Evolutionary conservation across 2,797 vertebrate genomes (phyloP).

Genomic region (Rhinoraja longicauda): DNA sequence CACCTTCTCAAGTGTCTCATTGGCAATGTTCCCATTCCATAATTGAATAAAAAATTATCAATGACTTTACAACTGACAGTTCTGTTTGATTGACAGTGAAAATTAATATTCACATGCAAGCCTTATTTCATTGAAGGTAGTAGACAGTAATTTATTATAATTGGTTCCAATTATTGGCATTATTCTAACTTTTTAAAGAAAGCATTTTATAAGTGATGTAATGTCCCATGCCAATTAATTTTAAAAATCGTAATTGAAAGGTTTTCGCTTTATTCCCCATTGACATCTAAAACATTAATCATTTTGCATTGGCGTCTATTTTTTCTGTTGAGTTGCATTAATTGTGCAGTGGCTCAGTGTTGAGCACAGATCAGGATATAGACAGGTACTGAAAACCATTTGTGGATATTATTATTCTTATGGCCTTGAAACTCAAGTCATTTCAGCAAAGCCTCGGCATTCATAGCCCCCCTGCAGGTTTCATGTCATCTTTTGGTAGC

Average conservation of each 20-base stretch:
- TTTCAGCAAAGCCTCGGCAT: not conserved
- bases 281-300: not conserved
- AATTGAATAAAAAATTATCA: no score
- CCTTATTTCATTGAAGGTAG: not conserved
- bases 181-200: constrained; percentile 7
- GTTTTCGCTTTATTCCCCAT: not conserved
- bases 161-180: constrained; percentile 13
- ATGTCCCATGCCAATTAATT: constrained; percentile 32
- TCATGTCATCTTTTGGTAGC: not conserved
- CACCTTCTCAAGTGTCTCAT: no score
- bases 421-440: not conserved
- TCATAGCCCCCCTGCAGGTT: not conserved
- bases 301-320: not conserved
- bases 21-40: no score
- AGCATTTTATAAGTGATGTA: constrained; percentile 23
- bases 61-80: not conserved
- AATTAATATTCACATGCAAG: not conserved
- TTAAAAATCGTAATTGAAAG: not conserved
- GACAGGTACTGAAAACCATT: not conserved
- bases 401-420: not conserved
- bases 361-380: not conserved
- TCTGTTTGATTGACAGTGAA: not conserved
- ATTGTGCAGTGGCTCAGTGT: not conserved
- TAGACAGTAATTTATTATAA: constrained; percentile 31
- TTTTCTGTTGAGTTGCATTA: not conserved